phyloP scores from a whole-genome alignment of 1,140 invertebrate genomes.

The Drosophila baimaii region DNA sequence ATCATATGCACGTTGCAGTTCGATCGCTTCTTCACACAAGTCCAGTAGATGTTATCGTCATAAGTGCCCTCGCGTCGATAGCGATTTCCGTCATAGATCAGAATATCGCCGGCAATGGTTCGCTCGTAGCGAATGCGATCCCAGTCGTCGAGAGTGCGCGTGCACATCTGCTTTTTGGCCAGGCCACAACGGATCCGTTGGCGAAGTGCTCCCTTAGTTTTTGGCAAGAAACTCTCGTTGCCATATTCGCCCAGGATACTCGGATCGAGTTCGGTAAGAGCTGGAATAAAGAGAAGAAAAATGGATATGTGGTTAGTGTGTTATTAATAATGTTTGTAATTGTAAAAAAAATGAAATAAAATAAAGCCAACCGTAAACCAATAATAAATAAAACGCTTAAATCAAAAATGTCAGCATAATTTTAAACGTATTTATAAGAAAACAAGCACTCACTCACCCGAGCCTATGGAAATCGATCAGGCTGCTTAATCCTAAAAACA shows the following conservation, averaged over 20 bases:
- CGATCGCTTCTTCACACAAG: conserved; percentile 26
- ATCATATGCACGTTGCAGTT: conserved; percentile 58
- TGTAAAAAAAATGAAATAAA: not conserved
- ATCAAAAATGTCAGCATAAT: not conserved
- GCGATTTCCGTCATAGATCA: conserved; percentile 52
- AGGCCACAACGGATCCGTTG: conserved; percentile 40
- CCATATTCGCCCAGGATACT: conserved; percentile 56
- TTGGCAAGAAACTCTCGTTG: conserved; percentile 68
- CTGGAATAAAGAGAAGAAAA: conserved; percentile 37
- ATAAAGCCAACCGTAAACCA: not conserved
- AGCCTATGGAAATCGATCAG: not conserved
- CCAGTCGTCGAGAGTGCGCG: conserved; percentile 69
- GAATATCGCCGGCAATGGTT: conserved; percentile 29
- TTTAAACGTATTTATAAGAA: not conserved
- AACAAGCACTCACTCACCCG: conserved; percentile 38
- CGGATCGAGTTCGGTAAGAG: conserved; percentile 27
- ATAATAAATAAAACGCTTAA: not conserved
- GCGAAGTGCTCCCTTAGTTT: not conserved
- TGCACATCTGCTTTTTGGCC: not conserved
- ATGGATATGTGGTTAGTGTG: not conserved
- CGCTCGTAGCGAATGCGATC: conserved; percentile 63
- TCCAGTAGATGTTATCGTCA: conserved; percentile 51
- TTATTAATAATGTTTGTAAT: not conserved
- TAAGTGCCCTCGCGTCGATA: conserved; percentile 42
- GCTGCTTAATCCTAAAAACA: not conserved